Base-by-base conservation (phyloP, 2,888 invertebrate genomes). In the Fragum sueziense region DNA sequence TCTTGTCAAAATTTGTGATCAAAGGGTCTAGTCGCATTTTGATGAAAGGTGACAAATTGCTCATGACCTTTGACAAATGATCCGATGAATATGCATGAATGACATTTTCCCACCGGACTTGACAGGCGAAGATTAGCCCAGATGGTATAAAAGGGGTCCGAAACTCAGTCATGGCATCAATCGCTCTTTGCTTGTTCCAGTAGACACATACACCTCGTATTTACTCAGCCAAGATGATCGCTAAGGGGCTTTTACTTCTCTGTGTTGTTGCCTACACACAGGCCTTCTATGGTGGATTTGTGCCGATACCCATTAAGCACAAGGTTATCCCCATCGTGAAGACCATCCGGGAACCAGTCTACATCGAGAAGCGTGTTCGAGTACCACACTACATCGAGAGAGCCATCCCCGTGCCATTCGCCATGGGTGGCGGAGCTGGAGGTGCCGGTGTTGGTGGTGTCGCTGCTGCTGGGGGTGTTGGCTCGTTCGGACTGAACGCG, bases 321-420 rank as follows among this genome's bases (percentile, higher is more conserved):
- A 61, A 61, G 61, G 22, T 20, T 17, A 31, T 61, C 29, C 61
- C 61, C 17, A 61, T 61, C 33, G 61, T 61, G 61, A 61, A 61
- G 33, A 61, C 61, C 33, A 61, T 61, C 61, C 61, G 33, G 31
- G 61, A 61, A n/a, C 61, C 61, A 61, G 61, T 61, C 61, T 61
- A 61, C 61, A 61, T 61, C n/a, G 29, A 29, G 29, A 27, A 25
- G 25, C 11, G 17, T 9, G 61, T 61, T 61, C 61, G 61, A 61
- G 31, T 61, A 14, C 61, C 61, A 61, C 61, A 61, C 31, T 61
- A 61, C 31, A 61, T 61, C 61, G 61, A 61, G 61, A 61, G 61
- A 61, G 31, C 61, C 31, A 29, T 61, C 31, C 61, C 61, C 17
- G 61, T 61, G 2, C 61, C 61, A 29, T 61, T 22, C 61, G 22